Evolutionary conservation across 2,797 vertebrate species (phyloP), one percentile per base, ranked within the genome.

Genomic region (Podargus strigoides): DNA sequence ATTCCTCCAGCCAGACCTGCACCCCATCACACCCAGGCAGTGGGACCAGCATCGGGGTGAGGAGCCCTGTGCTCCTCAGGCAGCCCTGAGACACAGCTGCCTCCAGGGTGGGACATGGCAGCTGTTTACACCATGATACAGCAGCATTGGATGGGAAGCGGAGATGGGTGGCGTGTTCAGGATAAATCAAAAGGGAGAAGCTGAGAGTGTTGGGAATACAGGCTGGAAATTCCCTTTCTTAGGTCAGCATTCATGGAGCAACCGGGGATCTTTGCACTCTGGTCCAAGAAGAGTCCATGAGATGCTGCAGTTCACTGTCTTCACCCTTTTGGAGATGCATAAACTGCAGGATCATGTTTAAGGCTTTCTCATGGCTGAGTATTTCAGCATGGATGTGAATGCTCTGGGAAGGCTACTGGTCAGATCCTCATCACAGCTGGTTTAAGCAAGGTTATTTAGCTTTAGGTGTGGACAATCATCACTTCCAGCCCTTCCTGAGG

Each of bases 71-170:
- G 27, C 62, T 95, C 39, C 77, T 59, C 39, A 67, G 24, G 41
- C 87, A 91, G 80, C 63, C 62, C 69, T 0, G 1, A 44, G 77
- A 27, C 2, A 3, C 95, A 94, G 95, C 92, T 95, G 93, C 84
- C 93, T 89, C 10, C 1, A 87, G 93, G 95, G 93, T 95, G 96
- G 93, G 94, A 95, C 64, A 36, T 82, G 94, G 90, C 90, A 95
- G 94, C 94, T 95, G 86, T 26, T 90, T 89, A 67, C 76, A 76
- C 83, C 93, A 92, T 56, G 86, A 95, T 80, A 88, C 75, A 88
- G 90, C 73, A 86, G 83, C 5, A 3, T 28, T 69, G 93, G 87
- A 59, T 1, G 5, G 67, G 91, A 75, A 37, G 3, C 0, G 1
- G 64, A 22, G 91, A 89, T 8, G 79, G 75, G 70, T 1, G 3